Evolutionary conservation across 1,140 invertebrate species (phyloP), one percentile per base, ranked within the genome.

Genomic region (Pogonomyrmex californicus): DNA sequence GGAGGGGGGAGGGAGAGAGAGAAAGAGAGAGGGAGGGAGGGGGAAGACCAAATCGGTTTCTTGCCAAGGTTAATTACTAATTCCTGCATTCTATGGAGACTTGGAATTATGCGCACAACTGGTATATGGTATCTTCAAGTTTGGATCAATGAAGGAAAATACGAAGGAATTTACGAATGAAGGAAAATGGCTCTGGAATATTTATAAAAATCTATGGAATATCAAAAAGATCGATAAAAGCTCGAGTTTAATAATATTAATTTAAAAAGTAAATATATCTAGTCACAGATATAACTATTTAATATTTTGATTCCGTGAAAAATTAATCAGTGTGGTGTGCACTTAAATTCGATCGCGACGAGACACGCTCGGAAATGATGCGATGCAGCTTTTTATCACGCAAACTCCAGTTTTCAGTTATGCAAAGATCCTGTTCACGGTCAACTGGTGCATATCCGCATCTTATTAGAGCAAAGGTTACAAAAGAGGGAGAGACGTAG

Each of bases 21-120:
- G n/a, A n/a, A n/a, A n/a, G 41, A 63, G 30, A 63, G 71, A 56
- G 10, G 23, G 38, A 14, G 65, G 4, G 49, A 23, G 49, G 30
- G 49, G 71, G 38, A 4, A 38, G 30, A 54, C 10, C 33, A 56
- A 17, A 56, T 12, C 23, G 5, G 14, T 23, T 4, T 60, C 38
- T 60, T 7, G 47, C 36, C 77, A 79, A 79, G 77, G 62, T 66
- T 51, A 66, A 3, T 78, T 60, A 23, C 33, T 79, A 38, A 66
- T 66, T 79, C 12, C 77, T 41, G 62, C 47, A 47, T 66, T 79
- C 77, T 23, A 47, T 54, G 62, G 9, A 79, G 23, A 79, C 47
- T 33, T 63, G 41, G n/a, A 65, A 38, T 79, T 23, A 14, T 68
- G 41, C 33, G 60, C 30, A 60, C 23, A 68, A 66, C 7, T 79